Conservation (phyloP, 2,888 invertebrate species). For the Falcaria lacertinaria region DNA sequence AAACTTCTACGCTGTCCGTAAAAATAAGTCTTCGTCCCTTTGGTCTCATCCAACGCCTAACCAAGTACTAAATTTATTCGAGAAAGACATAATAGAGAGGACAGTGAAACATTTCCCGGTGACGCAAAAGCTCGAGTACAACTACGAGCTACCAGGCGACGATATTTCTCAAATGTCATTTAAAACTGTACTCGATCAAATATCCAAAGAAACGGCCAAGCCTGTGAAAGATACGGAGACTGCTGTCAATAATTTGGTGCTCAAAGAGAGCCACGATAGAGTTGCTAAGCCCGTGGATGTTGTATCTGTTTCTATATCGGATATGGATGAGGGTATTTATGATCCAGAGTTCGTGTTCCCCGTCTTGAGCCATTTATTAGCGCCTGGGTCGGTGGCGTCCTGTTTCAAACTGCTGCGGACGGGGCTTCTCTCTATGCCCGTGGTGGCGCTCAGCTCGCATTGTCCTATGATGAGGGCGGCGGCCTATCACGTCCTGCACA, state of each 20-base stretch:
- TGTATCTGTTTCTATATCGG: conserved; percentile 35
- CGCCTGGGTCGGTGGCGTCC: conserved; percentile 86
- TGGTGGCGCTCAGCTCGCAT: conserved; percentile 85
- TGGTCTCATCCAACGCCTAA: conserved; percentile 86
- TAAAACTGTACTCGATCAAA: conserved; percentile 30
- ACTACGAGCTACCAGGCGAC: conserved; percentile 46
- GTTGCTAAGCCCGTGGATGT: conserved; percentile 36
- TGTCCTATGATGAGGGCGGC: conserved; percentile 84
- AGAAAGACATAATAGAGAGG: conserved; percentile 80
- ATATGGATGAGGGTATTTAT: conserved; percentile 77
- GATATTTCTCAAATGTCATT: conserved; percentile 22
- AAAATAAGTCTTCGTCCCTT: conserved; percentile 73
- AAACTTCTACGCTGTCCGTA: conserved; percentile 85
- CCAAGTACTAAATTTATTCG: conserved; percentile 86
- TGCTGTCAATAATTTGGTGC: conserved; percentile 29
- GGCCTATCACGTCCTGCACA: conserved; percentile 86
- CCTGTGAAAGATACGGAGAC: conserved; percentile 39
- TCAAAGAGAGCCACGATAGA: conserved; percentile 36
- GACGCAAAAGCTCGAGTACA: conserved; percentile 75
- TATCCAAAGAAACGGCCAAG: conserved; percentile 38
- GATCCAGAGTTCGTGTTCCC: conserved; percentile 92
- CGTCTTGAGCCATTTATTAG: conserved; percentile 85
- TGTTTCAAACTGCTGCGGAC: conserved; percentile 84
- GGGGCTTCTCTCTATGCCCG: conserved; percentile 84
- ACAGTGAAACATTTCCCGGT: conserved; percentile 87